Percentiles rank a stretch among this genome's conserved stretches.
Conservation (phyloP, 2,113 vertebrate genomes). For the Thalassoma bifasciatum region DNA sequence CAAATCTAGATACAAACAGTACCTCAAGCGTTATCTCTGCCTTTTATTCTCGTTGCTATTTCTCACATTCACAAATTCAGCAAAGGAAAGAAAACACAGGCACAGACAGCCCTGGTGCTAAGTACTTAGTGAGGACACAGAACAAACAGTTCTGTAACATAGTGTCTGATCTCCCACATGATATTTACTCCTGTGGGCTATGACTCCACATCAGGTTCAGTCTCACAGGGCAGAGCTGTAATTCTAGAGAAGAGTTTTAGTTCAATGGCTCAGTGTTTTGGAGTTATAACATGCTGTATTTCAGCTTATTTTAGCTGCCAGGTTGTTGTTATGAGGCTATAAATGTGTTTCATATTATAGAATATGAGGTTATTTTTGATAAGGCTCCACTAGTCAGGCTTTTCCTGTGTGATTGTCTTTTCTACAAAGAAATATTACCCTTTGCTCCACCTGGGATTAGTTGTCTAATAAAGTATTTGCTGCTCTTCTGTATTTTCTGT, state of each 20-base stretch:
- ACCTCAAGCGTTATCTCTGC: not conserved
- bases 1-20: not conserved
- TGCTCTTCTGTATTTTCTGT: not conserved
- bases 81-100: not conserved
- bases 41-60: not conserved
- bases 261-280: not conserved
- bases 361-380: no score
- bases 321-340: not conserved
- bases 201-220: constrained; percentile 24
- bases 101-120: constrained; percentile 2
- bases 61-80: not conserved
- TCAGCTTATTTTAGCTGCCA: not conserved
- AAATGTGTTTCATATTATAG: not conserved
- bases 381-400: not conserved
- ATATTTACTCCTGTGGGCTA: constrained; percentile 6
- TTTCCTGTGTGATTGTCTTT: not conserved
- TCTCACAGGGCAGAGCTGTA: not conserved
- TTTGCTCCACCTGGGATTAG: not conserved
- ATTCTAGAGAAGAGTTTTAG: not conserved
- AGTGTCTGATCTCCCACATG: constrained; percentile 20
- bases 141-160: constrained; percentile 51
- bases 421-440: not conserved
- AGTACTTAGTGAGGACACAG: constrained; percentile 18
- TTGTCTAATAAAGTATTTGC: not conserved
- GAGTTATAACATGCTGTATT: no score